Base-by-base conservation (phyloP, 1,140 invertebrate species). In the Drosophila pectinifera region DNA sequence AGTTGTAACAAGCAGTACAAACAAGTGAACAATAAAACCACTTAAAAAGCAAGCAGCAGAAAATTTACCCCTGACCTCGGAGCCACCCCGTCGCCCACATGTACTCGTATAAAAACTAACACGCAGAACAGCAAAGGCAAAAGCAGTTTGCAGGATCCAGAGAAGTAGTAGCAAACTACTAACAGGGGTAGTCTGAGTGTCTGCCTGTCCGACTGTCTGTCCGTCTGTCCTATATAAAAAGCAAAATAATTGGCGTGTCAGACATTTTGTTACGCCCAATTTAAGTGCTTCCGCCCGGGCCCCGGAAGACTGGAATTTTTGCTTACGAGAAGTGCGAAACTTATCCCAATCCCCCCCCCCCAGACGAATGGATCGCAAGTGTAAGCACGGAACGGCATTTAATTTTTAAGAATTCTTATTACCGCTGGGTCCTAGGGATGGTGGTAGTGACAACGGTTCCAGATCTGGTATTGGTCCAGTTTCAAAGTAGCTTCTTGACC, bases 201-300 rank as follows among this genome's bases (percentile, higher is more conserved):
- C 62, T 42, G 58, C 69, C 61, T 41, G 45, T 65, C 48, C 54
- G 63, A 67, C 72, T 45, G 58, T 69, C 61, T 42, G 45, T 69
- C 61, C 38, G 45, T 70, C 45, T 62, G 68, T 72, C 72, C 69
- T 54, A 80, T 83, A 86, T 86, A 77, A 80, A 88, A 86, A 83
- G 79, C 56, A 89, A 89, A 86, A 89, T 86, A 86, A 86, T 86
- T 86, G 83, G 84, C 83, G 63, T 83, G 83, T 88, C 83, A 86
- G 83, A 86, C 84, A 88, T 88, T 86, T 86, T 86, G 83, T 83
- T 86, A 80, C 75, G 83, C 79, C 82, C 82, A 86, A 86, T 86
- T 86, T 86, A 86, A 86, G 83, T 86, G 83, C 70, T 86, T 88
- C 82, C 83, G 68, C 46, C 58, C 39, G 63, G 61, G 42, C 18